Conservation (phyloP, 1,140 invertebrate genomes). For the Drosophila micromelanica region DNA sequence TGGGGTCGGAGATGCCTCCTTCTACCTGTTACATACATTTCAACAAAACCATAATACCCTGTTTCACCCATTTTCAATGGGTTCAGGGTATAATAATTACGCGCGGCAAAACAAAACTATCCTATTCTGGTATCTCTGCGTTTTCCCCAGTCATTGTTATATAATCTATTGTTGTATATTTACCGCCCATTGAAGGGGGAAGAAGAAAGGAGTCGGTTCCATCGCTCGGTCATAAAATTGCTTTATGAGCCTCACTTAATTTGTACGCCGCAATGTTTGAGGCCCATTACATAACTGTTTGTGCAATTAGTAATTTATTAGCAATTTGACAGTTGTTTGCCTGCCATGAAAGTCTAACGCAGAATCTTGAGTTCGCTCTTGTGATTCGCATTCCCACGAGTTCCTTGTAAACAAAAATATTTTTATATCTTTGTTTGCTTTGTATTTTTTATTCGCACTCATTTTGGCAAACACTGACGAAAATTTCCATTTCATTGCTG, state of each 20-base stretch:
- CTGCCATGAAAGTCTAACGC: slow-evolving; percentile 23
- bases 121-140: slow-evolving; percentile 20
- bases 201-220: background rate
- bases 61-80: no score
- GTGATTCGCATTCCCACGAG: background rate
- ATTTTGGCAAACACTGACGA: slow-evolving; percentile 18
- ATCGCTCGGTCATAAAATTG: slow-evolving; percentile 46
- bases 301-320: slow-evolving; percentile 75
- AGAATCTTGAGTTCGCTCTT: background rate
- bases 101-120: slow-evolving; percentile 29
- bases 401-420: slow-evolving; percentile 7
- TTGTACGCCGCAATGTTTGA: slow-evolving; percentile 47
- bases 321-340: slow-evolving; percentile 38
- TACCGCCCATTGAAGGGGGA: background rate
- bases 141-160: slow-evolving; percentile 30
- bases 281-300: slow-evolving; percentile 67
- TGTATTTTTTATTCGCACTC: slow-evolving; percentile 12
- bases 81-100: no score
- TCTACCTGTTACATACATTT: no score
- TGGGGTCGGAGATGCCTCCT: no score
- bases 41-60: no score
- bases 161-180: slow-evolving; percentile 17
- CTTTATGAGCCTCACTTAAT: slow-evolving; percentile 61
- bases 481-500: slow-evolving; percentile 17
- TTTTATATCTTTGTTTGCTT: slow-evolving; percentile 24